Percentiles rank a stretch among this genome's conserved stretches.
These are phyloP conservation scores for Eulemur coronatus DNA, from an alignment of 2,797 vertebrate species.

Conservation along the genomic window DNA sequence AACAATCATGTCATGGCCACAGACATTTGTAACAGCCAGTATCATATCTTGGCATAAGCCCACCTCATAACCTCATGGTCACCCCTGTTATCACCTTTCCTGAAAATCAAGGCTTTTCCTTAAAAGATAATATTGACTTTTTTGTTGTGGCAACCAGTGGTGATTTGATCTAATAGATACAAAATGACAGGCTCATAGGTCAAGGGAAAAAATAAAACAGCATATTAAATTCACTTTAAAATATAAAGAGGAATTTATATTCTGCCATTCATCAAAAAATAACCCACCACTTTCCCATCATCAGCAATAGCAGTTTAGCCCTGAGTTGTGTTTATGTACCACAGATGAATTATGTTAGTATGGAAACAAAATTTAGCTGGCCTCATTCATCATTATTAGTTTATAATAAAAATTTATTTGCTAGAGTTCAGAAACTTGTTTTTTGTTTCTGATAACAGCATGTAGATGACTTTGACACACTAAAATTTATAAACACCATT, in stretches of 20 bases:
- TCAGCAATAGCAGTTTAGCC: fast-evolving
- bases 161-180: neutral
- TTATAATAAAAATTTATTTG: neutral
- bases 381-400: neutral
- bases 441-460: neutral
- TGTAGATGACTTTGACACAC: neutral
- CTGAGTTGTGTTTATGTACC: neutral
- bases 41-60: slow-evolving; percentile 85
- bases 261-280: neutral
- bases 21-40: slow-evolving; percentile 87
- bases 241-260: neutral
- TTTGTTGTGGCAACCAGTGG: neutral
- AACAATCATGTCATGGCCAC: slow-evolving; percentile 80
- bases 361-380: neutral
- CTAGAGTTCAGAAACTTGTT: neutral
- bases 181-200: neutral
- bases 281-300: neutral
- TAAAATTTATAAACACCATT: neutral
- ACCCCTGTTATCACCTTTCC: slow-evolving; percentile 86
- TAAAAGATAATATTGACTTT: neutral
- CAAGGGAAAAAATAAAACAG: neutral
- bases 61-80: slow-evolving; percentile 88
- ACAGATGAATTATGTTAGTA: neutral
- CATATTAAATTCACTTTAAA: neutral
- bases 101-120: slow-evolving; percentile 77